phyloP scores from a whole-genome alignment of 2,888 invertebrate species.

The Temnothorax rugatulus region DNA sequence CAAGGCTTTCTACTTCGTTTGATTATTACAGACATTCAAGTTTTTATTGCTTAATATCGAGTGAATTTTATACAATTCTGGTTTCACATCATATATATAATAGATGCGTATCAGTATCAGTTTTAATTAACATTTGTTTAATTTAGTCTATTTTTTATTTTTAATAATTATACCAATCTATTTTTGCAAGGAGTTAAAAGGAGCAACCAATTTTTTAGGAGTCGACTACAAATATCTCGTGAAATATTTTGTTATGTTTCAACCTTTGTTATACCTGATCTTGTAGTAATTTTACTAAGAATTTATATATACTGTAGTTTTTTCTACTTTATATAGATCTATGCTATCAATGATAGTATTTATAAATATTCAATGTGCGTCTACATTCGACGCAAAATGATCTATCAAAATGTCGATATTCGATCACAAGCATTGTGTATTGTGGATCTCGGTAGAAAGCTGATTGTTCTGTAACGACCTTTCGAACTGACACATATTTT shows the following conservation, averaged over 20 bases:
- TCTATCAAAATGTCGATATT: constrained; percentile 76
- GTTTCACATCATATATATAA: not conserved
- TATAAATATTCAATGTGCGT: constrained; percentile 73
- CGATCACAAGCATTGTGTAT: constrained; percentile 60
- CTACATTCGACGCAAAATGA: constrained; percentile 71
- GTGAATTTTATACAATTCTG: not conserved
- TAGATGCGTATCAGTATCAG: not conserved
- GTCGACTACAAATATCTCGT: not conserved
- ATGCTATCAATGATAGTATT: constrained; percentile 71
- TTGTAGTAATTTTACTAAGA: not conserved
- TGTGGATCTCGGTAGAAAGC: constrained; percentile 57
- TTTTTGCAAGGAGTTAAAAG: not conserved
- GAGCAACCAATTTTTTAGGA: not conserved
- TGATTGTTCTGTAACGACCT: constrained; percentile 58
- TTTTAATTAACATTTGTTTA: not conserved
- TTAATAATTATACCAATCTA: not conserved
- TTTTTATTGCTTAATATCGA: not conserved
- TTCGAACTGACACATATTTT: constrained; percentile 32
- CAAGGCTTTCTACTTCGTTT: not conserved
- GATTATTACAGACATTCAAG: not conserved
- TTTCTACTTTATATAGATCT: constrained; percentile 22
- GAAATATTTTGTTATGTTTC: not conserved
- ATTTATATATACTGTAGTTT: not conserved
- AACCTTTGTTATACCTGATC: not conserved
- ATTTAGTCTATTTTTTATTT: not conserved